These are phyloP conservation scores for Caprella mutica DNA, from an alignment of 2,888 invertebrate genomes.

Conservation along the genomic window DNA sequence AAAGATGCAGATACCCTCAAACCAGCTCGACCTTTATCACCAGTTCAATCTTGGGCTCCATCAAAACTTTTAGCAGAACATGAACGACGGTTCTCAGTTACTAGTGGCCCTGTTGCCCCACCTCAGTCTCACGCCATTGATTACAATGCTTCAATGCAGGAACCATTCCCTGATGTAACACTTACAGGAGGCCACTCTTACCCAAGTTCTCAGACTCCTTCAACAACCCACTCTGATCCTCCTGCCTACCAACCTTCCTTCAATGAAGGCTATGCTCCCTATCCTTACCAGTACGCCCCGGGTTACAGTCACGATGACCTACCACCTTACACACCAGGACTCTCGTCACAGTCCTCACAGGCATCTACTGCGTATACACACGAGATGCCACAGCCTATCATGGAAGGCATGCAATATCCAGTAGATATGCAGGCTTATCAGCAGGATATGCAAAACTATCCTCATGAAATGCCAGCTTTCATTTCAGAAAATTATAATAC, in stretches of 20 bases:
- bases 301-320: slow-evolving; percentile 29
- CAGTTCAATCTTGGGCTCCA: slow-evolving; percentile 33
- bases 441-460: not conserved
- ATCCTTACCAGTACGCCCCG: slow-evolving; percentile 24
- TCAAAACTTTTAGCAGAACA: slow-evolving; percentile 30
- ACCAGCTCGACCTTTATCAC: slow-evolving; percentile 25
- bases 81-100: slow-evolving; percentile 31
- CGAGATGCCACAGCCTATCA: slow-evolving; percentile 24
- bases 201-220: slow-evolving; percentile 29
- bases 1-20: slow-evolving; percentile 23
- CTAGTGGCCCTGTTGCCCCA: slow-evolving; percentile 20
- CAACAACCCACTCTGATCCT: slow-evolving; percentile 30
- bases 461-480: slow-evolving; percentile 15
- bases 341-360: slow-evolving; percentile 31
- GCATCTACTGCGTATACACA: slow-evolving; percentile 29
- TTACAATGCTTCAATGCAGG: slow-evolving; percentile 16
- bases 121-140: slow-evolving; percentile 13
- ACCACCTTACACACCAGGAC: slow-evolving; percentile 26
- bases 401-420: slow-evolving; percentile 19
- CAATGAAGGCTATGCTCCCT: slow-evolving; percentile 22
- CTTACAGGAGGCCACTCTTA: slow-evolving; percentile 27
- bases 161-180: slow-evolving; percentile 27
- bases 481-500: slow-evolving; percentile 20
- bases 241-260: slow-evolving; percentile 30
- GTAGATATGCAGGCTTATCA: slow-evolving; percentile 15